phyloP scores from a whole-genome alignment of 2,888 invertebrate genomes.

The Patella depressa region DNA sequence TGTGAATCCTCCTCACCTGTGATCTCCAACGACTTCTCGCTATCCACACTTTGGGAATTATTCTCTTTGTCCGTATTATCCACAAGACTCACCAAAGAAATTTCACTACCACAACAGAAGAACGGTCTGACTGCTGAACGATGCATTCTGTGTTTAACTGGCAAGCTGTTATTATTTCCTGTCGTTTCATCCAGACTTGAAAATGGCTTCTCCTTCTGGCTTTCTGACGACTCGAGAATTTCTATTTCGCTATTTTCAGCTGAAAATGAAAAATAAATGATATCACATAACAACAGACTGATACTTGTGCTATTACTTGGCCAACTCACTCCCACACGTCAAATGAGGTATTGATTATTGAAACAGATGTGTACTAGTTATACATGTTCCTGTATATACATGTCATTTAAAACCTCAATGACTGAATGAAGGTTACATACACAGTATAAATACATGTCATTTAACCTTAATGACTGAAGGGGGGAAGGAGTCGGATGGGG shows the following conservation, averaged over 20 bases:
- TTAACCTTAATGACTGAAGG: too few relatives aligned
- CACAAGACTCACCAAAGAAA: constrained; percentile 58
- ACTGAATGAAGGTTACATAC: too few relatives aligned
- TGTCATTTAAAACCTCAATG: too few relatives aligned
- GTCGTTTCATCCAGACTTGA: not conserved
- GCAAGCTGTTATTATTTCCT: not conserved
- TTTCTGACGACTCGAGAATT: not conserved
- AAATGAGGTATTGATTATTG: too few relatives aligned
- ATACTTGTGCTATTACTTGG: too few relatives aligned
- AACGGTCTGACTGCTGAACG: constrained; percentile 61
- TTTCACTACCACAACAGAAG: constrained; percentile 65
- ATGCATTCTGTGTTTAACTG: constrained; percentile 44
- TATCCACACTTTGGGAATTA: not conserved
- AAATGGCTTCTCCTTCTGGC: not conserved
- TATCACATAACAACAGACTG: too few relatives aligned
- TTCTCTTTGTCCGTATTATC: constrained; percentile 23
- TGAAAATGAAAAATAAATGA: not conserved
- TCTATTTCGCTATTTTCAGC: not conserved
- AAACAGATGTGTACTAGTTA: too few relatives aligned
- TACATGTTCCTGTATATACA: too few relatives aligned
- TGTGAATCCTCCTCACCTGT: not conserved
- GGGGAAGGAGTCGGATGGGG: too few relatives aligned
- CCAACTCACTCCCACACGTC: too few relatives aligned
- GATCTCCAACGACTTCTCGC: not conserved
- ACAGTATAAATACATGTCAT: too few relatives aligned